These are phyloP conservation scores for Burhinus oedicnemus DNA, from an alignment of 2,113 vertebrate species.

Conservation along the genomic window DNA sequence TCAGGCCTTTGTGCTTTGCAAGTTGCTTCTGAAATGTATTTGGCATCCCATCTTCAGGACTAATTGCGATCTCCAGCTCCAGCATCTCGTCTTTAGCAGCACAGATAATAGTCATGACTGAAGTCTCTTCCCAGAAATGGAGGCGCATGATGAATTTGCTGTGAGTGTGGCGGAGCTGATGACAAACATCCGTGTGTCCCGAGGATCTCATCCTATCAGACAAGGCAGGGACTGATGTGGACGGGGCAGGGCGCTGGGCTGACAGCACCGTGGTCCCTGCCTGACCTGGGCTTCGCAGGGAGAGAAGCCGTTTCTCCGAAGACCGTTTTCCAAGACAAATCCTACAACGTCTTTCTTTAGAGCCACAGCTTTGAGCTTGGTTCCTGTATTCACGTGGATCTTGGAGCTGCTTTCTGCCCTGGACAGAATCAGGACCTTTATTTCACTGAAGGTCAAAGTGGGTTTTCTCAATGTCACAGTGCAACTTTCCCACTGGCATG, in stretches of 20 bases:
- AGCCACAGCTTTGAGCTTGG: neutral
- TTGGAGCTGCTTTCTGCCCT: neutral
- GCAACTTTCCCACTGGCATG: neutral
- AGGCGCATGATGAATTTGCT: neutral
- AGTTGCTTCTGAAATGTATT: neutral
- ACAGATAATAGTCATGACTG: neutral
- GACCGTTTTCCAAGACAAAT: neutral
- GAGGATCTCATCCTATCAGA: neutral
- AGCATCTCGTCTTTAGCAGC: accelerated
- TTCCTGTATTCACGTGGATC: accelerated
- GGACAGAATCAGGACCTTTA: neutral
- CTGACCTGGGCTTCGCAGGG: accelerated
- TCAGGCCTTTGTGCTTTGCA: neutral
- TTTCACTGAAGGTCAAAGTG: neutral
- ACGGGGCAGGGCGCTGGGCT: accelerated
- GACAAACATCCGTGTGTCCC: neutral
- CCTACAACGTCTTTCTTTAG: neutral
- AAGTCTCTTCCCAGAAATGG: neutral
- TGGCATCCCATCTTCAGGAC: neutral
- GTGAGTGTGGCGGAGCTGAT: accelerated
- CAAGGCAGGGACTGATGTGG: neutral
- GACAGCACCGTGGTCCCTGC: no score
- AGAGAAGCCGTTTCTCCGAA: accelerated
- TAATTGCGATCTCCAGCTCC: neutral
- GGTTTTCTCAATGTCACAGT: accelerated